Base-by-base conservation (phyloP, 2,888 invertebrate species). In the Pachycephus smyrnensis region DNA sequence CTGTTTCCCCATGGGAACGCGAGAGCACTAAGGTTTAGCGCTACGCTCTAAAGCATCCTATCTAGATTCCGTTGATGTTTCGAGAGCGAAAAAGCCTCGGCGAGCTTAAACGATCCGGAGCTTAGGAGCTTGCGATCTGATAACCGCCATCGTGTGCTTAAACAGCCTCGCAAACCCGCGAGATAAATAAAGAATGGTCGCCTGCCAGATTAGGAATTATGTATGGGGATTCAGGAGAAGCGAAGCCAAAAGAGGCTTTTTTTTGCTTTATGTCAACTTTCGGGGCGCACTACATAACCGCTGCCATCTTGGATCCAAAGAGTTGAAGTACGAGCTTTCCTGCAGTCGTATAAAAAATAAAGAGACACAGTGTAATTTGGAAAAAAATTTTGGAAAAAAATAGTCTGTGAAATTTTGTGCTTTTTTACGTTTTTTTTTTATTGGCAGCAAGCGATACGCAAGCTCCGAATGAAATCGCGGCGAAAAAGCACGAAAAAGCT, bases 91-190 rank as follows among this genome's bases (percentile, higher is more conserved):
- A 83, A 82, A 83, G 76, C 83, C 77, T 75, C 76, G 81, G 75
- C 76, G 75, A 84, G 80, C 83, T 85, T 82, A 84, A 84, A 82
- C 83, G 83, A 82, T 85, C 80, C 80, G 82, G 75, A 84, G 84
- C 85, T 84, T 82, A 85, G 77, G 73, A 76, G 82, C 77, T 55
- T 82, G 81, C 83, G 84, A 85, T 86, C 86, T 83, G 86, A 86
- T 86, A 86, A 85, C 55, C 83, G 80, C 82, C 84, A 79, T 79
- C 33, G 37, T 74, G 77, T 80, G 84, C 83, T 84, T 83, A 84
- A 86, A 85, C 83, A 82, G 83, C 81, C 84, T 85, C 77, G 78
- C 79, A 79, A 74, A n/a, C 74, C 71, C 55, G 71, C 71, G 71
- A 32, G 32, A 71, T 71, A 71, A 71, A 71, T 71, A 71, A 71